Evolutionary conservation across 37 sponge, comb jelly and placozoan species (phyloP).

Genomic region (Tethya wilhelma): DNA sequence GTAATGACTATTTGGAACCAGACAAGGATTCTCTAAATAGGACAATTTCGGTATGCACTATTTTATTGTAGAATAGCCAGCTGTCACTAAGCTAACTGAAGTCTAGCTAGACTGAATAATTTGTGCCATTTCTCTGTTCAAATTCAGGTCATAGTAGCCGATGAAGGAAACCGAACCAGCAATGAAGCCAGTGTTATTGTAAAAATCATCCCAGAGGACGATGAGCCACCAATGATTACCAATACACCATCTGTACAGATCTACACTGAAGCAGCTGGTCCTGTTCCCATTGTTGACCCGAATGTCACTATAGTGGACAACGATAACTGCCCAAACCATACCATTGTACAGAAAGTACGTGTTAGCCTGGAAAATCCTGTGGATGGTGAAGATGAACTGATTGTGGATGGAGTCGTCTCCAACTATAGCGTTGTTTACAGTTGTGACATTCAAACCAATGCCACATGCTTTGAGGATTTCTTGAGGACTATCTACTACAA

Average conservation of each 20-base stretch:
- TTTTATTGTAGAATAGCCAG: too few relatives aligned
- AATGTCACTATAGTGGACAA: constrained; percentile 22
- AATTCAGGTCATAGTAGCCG: constrained; percentile 24
- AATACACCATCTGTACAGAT: not conserved
- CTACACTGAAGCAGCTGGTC: constrained; percentile 46
- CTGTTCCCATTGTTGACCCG: constrained; percentile 22
- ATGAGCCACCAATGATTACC: constrained; percentile 41
- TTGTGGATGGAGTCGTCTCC: constrained; percentile 1
- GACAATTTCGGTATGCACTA: constrained; percentile 9
- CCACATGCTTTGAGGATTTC: constrained; percentile 5
- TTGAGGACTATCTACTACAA: constrained; percentile 24
- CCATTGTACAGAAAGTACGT: not conserved
- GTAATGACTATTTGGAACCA: constrained; percentile 23
- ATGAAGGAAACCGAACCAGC: not conserved
- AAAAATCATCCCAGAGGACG: constrained; percentile 24
- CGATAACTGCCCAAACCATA: constrained; percentile 46
- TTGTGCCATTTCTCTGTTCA: not conserved
- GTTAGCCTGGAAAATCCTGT: constrained; percentile 17
- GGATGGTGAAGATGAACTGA: constrained; percentile 29
- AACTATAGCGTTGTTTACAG: not conserved
- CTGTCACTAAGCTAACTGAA: not conserved
- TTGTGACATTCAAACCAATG: not conserved
- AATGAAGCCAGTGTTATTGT: not conserved
- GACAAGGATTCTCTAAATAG: constrained; percentile 7
- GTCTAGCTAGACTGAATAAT: not conserved